phyloP scores from a whole-genome alignment of 1,140 invertebrate species.

The Leptopilina clavipes region DNA sequence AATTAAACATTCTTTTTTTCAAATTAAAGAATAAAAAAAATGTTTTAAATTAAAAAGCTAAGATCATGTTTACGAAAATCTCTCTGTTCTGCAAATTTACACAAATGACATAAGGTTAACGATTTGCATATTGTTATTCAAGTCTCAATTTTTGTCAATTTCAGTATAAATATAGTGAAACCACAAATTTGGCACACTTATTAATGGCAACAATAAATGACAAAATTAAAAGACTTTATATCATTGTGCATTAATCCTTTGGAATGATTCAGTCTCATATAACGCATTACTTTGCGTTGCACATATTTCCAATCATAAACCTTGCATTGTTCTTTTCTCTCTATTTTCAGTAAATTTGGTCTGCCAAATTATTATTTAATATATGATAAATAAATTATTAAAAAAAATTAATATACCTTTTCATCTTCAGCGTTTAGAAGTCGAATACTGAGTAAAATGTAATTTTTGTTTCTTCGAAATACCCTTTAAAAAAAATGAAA shows the following conservation, averaged over 20 bases:
- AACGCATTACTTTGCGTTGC: neutral
- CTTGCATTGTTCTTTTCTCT: neutral
- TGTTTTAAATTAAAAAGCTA: neutral
- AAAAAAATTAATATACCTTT: neutral
- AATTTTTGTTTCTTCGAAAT: constrained; percentile 4
- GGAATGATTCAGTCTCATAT: constrained; percentile 30
- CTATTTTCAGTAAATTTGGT: neutral
- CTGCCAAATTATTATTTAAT: neutral
- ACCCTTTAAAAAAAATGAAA: neutral
- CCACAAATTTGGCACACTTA: neutral
- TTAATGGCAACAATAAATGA: constrained; percentile 16
- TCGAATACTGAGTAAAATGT: neutral
- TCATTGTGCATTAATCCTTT: constrained; percentile 20
- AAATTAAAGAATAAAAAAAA: neutral
- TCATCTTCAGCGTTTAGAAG: neutral
- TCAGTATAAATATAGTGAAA: neutral
- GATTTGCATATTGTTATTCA: neutral
- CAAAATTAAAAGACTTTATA: neutral
- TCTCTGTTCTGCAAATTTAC: neutral
- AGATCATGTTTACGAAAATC: neutral
- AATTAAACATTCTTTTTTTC: too few species aligned
- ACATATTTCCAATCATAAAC: neutral
- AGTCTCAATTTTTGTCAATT: neutral
- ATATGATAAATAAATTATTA: neutral
- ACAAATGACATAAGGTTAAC: neutral